A percentile compares a stretch with the other conserved stretches of the same genome.
Conservation (phyloP, 2,888 invertebrate genomes). For the Nemoura dubitans region DNA sequence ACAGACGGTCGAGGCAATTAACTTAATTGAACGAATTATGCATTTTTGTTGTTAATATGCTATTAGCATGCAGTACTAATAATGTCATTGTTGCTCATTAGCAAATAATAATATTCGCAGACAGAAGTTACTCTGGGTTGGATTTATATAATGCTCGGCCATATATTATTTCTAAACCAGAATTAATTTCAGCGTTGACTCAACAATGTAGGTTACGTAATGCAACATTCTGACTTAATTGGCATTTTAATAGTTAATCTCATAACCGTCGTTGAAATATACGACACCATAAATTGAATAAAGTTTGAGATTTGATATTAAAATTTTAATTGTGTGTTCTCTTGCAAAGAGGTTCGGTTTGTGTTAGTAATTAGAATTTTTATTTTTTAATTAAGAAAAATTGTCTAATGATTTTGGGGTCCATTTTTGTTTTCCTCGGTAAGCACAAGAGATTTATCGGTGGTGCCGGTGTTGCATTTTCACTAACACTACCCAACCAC, state of each 20-base stretch:
- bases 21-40: background rate
- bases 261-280: background rate
- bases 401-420: background rate
- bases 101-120: background rate
- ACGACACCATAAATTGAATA: slow-evolving; percentile 12
- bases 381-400: slow-evolving; percentile 12
- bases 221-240: slow-evolving; percentile 5
- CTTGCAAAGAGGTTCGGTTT: slow-evolving; percentile 7
- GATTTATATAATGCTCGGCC: background rate
- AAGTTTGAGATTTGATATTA: slow-evolving; percentile 12
- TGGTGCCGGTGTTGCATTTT: background rate
- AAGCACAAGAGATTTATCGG: background rate
- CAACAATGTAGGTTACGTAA: slow-evolving; percentile 7
- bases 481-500: background rate
- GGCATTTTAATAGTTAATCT: slow-evolving; percentile 12
- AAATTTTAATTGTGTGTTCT: slow-evolving; percentile 4
- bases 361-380: background rate
- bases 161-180: background rate
- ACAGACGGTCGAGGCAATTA: background rate
- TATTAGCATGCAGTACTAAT: background rate
- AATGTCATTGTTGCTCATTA: background rate
- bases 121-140: background rate
- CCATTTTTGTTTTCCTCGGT: background rate
- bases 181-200: slow-evolving; percentile 7
- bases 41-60: slow-evolving; percentile 12